Evolutionary conservation across 2,888 invertebrate species (phyloP), one percentile per base, ranked within the genome.

Genomic region (Cephus sareptanus): DNA sequence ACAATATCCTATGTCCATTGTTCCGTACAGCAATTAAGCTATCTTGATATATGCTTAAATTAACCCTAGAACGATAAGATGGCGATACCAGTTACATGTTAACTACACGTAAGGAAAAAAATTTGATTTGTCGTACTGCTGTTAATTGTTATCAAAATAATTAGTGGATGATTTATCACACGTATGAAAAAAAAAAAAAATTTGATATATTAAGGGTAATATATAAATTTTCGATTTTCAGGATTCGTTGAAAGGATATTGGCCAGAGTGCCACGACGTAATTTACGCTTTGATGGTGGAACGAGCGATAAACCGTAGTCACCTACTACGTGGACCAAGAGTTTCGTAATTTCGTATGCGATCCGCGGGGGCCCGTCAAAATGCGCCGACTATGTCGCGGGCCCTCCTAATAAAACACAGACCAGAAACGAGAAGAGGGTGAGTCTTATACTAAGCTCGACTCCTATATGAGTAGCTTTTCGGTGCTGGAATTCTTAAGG

Each of bases 381-480:
- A 89, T 87, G 84, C 85, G 86, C 87, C 87, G 87, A 85, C 87
- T 82, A 86, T 87, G 89, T 85, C 87, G 84, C 85, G 82, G 80
- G 76, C 80, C 83, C 78, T 82, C 77, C 85, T 81, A 88, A 88
- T 88, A 88, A 88, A 88, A 88, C 85, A 87, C 87, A 76, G 76
- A 76, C 79, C 77, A 73, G 76, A 73, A 69, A 82, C 78, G 78
- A 80, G 71, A 71, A 23, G 71, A 33, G 71, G 71, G 71, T 23
- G 33, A 33, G 33, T 71, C 71, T 71, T 71, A 71, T 71, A 71
- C 34, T 71, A 76, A 81, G 80, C 78, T 34, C 79, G 81, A 75
- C 80, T 81, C 79, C 83, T 84, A 86, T 84, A 86, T 81, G 85
- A 86, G 83, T 82, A 83, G 86, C 82, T 85, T 84, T 85, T 84